Evolutionary conservation across 2,113 vertebrate species (phyloP), one percentile per base, ranked within the genome.

Genomic region (Siphamia tubifer): DNA sequence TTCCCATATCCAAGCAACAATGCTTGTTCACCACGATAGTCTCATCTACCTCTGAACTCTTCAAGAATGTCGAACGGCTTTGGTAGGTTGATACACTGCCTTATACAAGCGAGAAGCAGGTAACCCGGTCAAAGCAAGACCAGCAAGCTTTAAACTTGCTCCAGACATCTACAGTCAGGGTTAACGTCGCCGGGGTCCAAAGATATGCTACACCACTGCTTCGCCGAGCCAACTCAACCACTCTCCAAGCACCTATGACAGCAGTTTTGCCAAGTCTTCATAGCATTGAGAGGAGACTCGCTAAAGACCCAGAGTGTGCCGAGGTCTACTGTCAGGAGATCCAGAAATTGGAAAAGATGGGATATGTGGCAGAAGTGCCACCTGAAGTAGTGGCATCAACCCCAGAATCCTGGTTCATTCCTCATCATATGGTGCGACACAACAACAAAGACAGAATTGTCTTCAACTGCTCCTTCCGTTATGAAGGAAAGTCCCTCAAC

Each of bases 31-130:
- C 11, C 6, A 2, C 32, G 0, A 62, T 31, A n/a, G 20, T 12
- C 1, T 16, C 17, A 1, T 8, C 32, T 10, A 6, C 8, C n/a
- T 17, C 11, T 20, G 47, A 53, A 8, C 48, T 42, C 13, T 1
- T 52, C 12, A 32, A 21, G 16, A 39, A 40, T 1, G 25, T 52
- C 1, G 36, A 64, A 16, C 35, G n/a, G 2, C 45, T 61, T 9
- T 70, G 27, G 36, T 28, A 43, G 10, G 3, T 44, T 0, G 47
- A 61, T 17, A 24, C 28, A 90, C 92, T 68, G 5, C 31, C 32
- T 2, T 40, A 49, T 8, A 6, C 13, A 8, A 57, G 34, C 6
- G 25, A 43, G 11, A 62, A 30, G 16, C n/a, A n/a, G 3, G 55
- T 28, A 5, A 44, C 47, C 19, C 1, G 28, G 5, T 42, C 20